Percentiles rank a stretch among this genome's conserved stretches.
phyloP scores from a whole-genome alignment of 2,888 invertebrate species.

The Eupithecia dodoneata region DNA sequence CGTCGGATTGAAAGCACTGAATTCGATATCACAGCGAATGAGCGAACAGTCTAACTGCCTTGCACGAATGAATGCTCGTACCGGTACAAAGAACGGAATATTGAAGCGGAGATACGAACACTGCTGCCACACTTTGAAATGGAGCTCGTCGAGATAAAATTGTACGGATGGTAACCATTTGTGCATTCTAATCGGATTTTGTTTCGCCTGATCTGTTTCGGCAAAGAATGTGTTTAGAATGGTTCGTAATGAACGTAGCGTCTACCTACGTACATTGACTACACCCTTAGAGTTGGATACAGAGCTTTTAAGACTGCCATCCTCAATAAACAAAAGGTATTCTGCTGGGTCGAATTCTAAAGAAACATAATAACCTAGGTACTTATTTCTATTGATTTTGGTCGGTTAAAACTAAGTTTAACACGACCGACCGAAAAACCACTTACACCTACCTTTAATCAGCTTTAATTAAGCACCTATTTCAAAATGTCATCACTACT shows the following conservation, averaged over 20 bases:
- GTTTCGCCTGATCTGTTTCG: not conserved
- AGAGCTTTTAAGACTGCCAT: no score
- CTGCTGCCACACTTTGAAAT: slow-evolving; percentile 29
- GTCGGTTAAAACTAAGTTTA: no score
- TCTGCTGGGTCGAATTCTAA: no score
- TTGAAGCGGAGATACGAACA: slow-evolving; percentile 44
- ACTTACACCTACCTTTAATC: no score
- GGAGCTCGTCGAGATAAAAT: slow-evolving; percentile 17
- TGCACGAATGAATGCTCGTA: slow-evolving; percentile 59
- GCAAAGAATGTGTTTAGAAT: not conserved
- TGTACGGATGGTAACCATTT: slow-evolving; percentile 11
- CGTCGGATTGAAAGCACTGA: slow-evolving; percentile 66
- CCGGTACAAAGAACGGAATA: slow-evolving; percentile 67
- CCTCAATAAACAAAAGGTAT: no score
- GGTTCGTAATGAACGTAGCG: not conserved
- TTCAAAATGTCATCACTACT: no score
- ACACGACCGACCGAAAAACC: no score
- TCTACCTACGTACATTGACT: no score
- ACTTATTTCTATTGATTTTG: no score
- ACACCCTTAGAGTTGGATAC: no score
- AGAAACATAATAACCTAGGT: no score
- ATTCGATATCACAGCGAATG: slow-evolving; percentile 67
- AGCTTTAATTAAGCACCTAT: no score
- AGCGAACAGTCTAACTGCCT: slow-evolving; percentile 64
- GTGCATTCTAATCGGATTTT: slow-evolving; percentile 7